A percentile compares a stretch with the other conserved stretches of the same genome.
Conservation (phyloP, 2,888 invertebrate genomes). For the Gisinianus flammeolus region DNA sequence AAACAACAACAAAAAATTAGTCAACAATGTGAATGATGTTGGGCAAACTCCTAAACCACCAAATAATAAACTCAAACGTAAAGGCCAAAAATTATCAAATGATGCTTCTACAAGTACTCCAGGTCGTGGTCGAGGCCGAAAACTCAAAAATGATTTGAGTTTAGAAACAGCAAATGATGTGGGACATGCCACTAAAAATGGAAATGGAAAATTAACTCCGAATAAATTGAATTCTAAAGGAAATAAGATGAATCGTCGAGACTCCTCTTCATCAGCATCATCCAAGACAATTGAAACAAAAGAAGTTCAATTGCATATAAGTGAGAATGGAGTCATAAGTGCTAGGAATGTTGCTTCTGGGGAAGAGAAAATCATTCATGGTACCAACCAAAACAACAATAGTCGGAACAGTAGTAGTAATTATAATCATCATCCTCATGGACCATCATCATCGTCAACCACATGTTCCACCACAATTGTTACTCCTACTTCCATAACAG, state of each 20-base stretch:
- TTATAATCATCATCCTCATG: too few species aligned
- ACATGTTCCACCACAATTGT: background rate
- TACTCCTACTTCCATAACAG: background rate
- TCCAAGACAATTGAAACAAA: conserved; percentile 60
- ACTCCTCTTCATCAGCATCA: background rate
- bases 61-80: too few species aligned
- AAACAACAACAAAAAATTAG: background rate
- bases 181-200: conserved; percentile 1
- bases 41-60: background rate
- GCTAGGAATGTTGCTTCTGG: conserved; percentile 57
- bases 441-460: background rate
- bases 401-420: too few species aligned
- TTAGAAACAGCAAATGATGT: conserved; percentile 4
- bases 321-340: conserved; percentile 70
- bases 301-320: conserved; percentile 71
- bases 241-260: background rate
- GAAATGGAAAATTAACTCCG: background rate
- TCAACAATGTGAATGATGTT: background rate
- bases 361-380: conserved; percentile 49
- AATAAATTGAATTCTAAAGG: background rate
- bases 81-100: background rate
- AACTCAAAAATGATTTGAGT: background rate
- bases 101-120: background rate
- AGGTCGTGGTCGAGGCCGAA: too few species aligned
- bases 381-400: background rate